Evolutionary conservation across 2,113 vertebrate genomes (phyloP).

Genomic region (Ondatra zibethicus): DNA sequence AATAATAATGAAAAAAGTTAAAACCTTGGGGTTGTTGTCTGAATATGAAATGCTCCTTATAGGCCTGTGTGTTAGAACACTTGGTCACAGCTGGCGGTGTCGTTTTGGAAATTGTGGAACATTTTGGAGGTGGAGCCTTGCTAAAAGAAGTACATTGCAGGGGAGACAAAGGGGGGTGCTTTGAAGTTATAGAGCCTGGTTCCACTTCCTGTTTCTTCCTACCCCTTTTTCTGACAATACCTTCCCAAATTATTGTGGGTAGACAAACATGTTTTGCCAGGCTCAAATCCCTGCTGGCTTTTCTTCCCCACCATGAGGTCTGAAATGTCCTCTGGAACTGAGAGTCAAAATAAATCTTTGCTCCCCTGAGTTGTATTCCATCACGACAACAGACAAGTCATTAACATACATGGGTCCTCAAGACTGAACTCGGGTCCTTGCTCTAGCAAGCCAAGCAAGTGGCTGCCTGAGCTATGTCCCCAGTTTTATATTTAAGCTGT

Average conservation of each 20-base stretch:
- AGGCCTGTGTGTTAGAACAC: not conserved
- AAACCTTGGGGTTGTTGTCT: not conserved
- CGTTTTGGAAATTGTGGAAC: not conserved
- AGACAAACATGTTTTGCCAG: not conserved
- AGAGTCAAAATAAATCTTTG: not conserved
- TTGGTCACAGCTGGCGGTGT: not conserved
- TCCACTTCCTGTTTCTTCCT: not conserved
- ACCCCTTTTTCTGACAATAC: not conserved
- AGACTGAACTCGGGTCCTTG: too few relatives aligned
- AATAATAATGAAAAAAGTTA: not conserved
- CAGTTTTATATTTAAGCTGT: not conserved
- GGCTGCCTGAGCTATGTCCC: not conserved
- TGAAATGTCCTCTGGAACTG: too few relatives aligned
- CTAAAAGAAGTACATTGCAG: too few relatives aligned
- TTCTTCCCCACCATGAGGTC: too few relatives aligned
- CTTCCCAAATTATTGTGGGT: not conserved
- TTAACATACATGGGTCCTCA: not conserved
- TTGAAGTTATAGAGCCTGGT: not conserved
- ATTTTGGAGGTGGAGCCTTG: not conserved
- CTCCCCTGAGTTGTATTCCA: too few relatives aligned
- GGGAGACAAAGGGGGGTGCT: too few relatives aligned
- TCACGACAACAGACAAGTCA: not conserved
- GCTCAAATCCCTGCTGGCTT: not conserved
- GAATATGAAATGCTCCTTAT: not conserved
- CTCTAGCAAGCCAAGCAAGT: not conserved